A percentile compares a stretch with the other conserved stretches of the same genome.
Conservation (phyloP, 2,113 vertebrate species). For the human (Homo sapiens) region GRCh38 chr1:115347001-115347500, state of each 20-base stretch:
- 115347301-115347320: neutral
- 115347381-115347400: neutral
- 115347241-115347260: neutral
- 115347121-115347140: neutral
- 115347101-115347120: neutral
- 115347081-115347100: neutral
- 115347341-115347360: neutral
- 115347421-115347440: neutral
- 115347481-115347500: neutral
- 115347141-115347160: neutral
- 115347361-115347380: neutral
- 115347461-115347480: neutral
- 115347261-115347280: neutral
- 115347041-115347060: fast-evolving
- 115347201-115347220: no score
- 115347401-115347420: neutral
- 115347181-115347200: no score
- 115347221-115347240: neutral
- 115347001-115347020: neutral
- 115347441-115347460: neutral
- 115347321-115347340: neutral
- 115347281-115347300: neutral
- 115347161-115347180: neutral
- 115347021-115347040: neutral
- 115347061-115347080: no score